Conservation (phyloP, 92 coral and sea anemone species). For the Isaurus tuberculatus region DNA sequence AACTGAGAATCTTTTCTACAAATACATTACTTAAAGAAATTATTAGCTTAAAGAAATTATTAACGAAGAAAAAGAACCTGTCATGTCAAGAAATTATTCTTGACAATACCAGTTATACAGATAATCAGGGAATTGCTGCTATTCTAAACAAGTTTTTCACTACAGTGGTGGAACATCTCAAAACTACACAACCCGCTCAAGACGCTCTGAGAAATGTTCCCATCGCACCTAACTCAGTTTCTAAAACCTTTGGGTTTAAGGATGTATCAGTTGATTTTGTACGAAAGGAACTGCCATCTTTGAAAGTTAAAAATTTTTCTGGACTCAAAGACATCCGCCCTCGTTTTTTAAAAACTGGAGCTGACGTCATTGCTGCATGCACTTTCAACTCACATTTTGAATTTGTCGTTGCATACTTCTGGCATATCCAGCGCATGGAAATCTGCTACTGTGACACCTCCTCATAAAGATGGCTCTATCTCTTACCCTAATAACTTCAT, state of each 20-base stretch:
- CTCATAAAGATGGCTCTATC: too few species aligned
- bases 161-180: constrained; percentile 42
- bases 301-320: constrained; percentile 57
- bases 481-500: too few species aligned
- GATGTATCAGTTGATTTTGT: constrained; percentile 58
- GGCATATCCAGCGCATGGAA: too few species aligned
- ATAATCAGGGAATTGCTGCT: constrained; percentile 27
- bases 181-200: constrained; percentile 3
- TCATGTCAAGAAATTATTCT: constrained; percentile 30
- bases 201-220: constrained; percentile 21
- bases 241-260: constrained; percentile 40
- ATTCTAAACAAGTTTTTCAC: constrained; percentile 48
- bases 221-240: constrained; percentile 11
- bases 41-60: constrained; percentile 34
- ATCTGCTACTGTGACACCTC: too few species aligned
- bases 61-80: constrained; percentile 55
- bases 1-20: too few species aligned
- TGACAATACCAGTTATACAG: constrained; percentile 2
- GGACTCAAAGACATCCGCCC: constrained; percentile 58
- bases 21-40: too few species aligned
- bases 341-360: constrained; percentile 57
- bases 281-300: constrained; percentile 60
- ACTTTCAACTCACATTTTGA: constrained; percentile 58
- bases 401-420: constrained; percentile 50
- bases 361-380: constrained; percentile 61